Conservation (phyloP, 2,113 vertebrate species). For the Hemicordylus capensis region DNA sequence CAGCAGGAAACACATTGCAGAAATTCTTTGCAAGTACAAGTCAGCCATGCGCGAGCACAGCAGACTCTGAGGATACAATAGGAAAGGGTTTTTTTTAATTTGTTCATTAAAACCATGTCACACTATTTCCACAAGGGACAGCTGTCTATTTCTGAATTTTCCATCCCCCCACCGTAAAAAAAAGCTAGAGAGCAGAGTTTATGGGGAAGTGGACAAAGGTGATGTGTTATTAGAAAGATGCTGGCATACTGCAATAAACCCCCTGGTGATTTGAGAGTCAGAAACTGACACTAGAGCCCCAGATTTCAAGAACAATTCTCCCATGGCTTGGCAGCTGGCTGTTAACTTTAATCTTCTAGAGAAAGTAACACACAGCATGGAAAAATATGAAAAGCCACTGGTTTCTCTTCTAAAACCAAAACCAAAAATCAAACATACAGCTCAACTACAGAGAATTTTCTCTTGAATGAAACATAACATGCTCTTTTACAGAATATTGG, state of each 20-base stretch:
- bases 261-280: neutral
- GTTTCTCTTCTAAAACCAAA: neutral
- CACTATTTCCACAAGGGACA: neutral
- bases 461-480: constrained; percentile 30
- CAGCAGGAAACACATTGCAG: neutral
- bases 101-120: neutral
- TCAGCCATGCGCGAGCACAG: neutral
- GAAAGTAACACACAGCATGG: neutral
- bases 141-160: constrained; percentile 9
- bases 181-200: constrained; percentile 27
- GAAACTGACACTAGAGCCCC: constrained; percentile 3
- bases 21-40: neutral
- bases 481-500: constrained; percentile 21
- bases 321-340: constrained; percentile 6
- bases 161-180: too few species aligned
- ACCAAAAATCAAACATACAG: constrained; percentile 4
- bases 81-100: neutral
- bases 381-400: constrained; percentile 8
- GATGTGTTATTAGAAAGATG: constrained; percentile 18
- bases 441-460: constrained; percentile 31
- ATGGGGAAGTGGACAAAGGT: neutral
- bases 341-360: constrained; percentile 31
- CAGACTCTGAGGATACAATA: neutral
- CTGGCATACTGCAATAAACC: constrained; percentile 17
- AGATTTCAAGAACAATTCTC: constrained; percentile 30